A percentile compares a stretch with the other conserved stretches of the same genome.
phyloP scores from a whole-genome alignment of 2,888 invertebrate species.

The Chalcis sispes region DNA sequence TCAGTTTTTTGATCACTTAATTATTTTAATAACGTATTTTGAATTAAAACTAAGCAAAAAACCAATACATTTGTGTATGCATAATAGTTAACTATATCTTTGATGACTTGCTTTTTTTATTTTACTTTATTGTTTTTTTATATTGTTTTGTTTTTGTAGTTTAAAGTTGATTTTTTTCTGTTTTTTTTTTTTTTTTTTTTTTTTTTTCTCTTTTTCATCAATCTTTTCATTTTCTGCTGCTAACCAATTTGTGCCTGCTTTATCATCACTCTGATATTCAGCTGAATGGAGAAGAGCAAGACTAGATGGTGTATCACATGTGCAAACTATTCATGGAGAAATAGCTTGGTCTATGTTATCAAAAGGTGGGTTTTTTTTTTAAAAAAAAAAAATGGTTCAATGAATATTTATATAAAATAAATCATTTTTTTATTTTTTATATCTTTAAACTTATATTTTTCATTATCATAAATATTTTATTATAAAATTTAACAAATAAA shows the following conservation, averaged over 20 bases:
- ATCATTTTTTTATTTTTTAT: too few species aligned
- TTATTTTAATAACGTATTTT: too few species aligned
- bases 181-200: conserved; percentile 55
- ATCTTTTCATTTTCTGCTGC: conserved; percentile 65
- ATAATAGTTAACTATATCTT: neutral
- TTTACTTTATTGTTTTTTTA: conserved; percentile 15
- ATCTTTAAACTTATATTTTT: too few species aligned
- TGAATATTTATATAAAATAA: conserved; percentile 3
- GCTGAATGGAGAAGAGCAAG: conserved; percentile 72
- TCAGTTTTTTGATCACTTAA: too few species aligned
- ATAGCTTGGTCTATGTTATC: conserved; percentile 65
- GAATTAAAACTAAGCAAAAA: too few species aligned
- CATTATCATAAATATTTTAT: too few species aligned
- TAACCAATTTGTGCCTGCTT: conserved; percentile 69
- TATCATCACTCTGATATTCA: conserved; percentile 67
- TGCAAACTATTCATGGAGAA: conserved; percentile 67
- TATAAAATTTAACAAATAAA: too few species aligned
- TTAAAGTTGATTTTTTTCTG: conserved; percentile 42
- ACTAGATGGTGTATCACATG: conserved; percentile 65
- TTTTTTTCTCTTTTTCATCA: conserved; percentile 62
- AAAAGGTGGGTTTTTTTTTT: conserved; percentile 69
- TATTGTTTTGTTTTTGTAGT: conserved; percentile 31
- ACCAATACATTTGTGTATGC: too few species aligned
- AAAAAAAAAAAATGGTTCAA: too few species aligned
- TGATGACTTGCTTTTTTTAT: conserved; percentile 34